Evolutionary conservation across 2,888 invertebrate species (phyloP).

Genomic region (Pterostichus madidus): DNA sequence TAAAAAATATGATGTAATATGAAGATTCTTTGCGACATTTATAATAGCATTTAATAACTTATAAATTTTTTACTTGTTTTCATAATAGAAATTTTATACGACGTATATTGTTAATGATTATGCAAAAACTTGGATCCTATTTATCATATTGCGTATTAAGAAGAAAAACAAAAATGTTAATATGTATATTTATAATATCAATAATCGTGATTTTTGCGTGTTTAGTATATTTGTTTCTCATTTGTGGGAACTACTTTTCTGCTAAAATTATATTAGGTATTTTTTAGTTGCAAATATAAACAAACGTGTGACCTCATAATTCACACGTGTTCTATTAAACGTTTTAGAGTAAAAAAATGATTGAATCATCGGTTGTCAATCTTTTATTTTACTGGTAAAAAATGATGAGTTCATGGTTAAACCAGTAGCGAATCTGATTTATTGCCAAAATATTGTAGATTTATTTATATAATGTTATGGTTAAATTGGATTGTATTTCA

Average conservation of each 20-base stretch:
- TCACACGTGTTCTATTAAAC: neutral
- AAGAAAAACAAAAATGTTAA: too few species aligned
- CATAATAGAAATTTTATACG: neutral
- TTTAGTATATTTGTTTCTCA: neutral
- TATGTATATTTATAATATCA: too few species aligned
- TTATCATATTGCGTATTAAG: too few species aligned
- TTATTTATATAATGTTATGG: neutral
- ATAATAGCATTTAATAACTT: too few species aligned
- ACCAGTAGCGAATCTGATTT: neutral
- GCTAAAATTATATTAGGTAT: neutral
- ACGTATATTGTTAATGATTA: neutral
- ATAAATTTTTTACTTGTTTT: neutral
- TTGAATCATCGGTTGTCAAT: conserved; percentile 5
- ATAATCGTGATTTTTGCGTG: neutral
- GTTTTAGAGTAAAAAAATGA: neutral
- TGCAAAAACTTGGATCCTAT: too few species aligned
- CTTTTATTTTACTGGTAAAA: neutral
- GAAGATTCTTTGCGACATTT: neutral
- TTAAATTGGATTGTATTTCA: neutral
- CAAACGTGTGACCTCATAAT: conserved; percentile 12
- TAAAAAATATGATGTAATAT: too few species aligned
- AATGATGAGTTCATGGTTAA: conserved; percentile 6
- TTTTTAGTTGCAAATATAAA: conserved; percentile 2
- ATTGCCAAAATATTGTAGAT: neutral
- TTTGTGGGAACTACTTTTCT: conserved; percentile 18